Evolutionary conservation across 2,113 vertebrate species (phyloP), one percentile per base, ranked within the genome.

Genomic region (Pseudorhombus dupliciocellatus): DNA sequence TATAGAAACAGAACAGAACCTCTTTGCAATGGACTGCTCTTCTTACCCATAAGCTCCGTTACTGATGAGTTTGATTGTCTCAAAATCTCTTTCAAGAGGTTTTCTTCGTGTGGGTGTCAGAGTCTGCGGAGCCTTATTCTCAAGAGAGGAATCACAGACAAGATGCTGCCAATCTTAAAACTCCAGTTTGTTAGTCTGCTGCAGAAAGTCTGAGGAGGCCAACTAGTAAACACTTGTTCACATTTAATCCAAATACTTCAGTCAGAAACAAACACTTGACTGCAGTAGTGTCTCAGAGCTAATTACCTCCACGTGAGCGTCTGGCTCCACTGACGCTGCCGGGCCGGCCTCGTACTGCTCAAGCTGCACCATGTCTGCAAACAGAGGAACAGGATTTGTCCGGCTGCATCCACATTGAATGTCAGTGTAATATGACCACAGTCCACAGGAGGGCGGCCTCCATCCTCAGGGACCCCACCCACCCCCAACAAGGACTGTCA

Each of bases 21-120:
- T 11, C 34, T 3, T 37, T 37, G 34, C 6, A 34, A 28, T 4
- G 1, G 28, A n/a, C 2, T 11, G 48, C 4, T 34, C 7, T 31
- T 65, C 95, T 95, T 90, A 99, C 98, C 98, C 98, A 0, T 99
- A 99, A 42, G 97, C 97, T 9, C 98, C 98, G 0, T 99, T 99
- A 88, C 98, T 99, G 88, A 99, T 98, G 54, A 99, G 93, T 75
- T 99, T 99, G 87, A 98, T 95, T 30, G 96, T 98, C 89, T 98
- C 97, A 34, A 99, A 99, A 89, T 99, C 98, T 0, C 88, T 96
- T 85, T 99, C 98, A 0, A 96, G 90, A 0, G 98, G 97, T 76
- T 97, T 98, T 81, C 95, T 94, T 80, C 96, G 93, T 0, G 95
- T 93, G 1, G 93, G 90, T 0, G 94, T 89, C 5, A 89, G 63